These are phyloP conservation scores for Chirona hameri DNA, from an alignment of 2,888 invertebrate species.

Conservation along the genomic window DNA sequence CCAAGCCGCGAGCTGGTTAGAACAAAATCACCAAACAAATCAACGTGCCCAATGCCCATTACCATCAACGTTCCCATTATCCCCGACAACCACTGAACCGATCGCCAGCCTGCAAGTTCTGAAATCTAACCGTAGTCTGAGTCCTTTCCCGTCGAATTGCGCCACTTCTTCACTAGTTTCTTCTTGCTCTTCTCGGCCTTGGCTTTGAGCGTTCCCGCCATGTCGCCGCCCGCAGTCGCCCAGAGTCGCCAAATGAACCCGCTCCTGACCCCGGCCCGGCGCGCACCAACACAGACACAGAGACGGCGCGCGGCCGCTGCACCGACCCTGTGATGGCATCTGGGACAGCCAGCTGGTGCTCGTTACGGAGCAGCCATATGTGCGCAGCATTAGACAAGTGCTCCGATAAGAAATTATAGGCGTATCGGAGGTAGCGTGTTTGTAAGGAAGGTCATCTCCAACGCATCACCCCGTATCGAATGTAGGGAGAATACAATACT, in stretches of 20 bases:
- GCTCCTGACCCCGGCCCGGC: neutral
- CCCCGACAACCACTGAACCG: no score
- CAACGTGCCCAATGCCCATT: no score
- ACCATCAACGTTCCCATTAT: no score
- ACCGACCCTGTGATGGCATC: neutral
- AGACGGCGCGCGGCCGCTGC: neutral
- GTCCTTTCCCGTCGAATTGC: neutral
- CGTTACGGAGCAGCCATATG: neutral
- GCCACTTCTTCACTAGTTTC: neutral
- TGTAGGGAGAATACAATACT: no score
- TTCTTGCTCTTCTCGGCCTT: slow-evolving; percentile 6
- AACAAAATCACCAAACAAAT: no score
- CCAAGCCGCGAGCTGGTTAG: no score
- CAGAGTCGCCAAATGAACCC: neutral
- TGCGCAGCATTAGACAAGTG: neutral
- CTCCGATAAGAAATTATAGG: neutral
- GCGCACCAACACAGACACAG: neutral
- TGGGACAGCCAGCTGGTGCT: neutral
- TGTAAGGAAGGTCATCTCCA: neutral
- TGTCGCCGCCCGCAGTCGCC: neutral
- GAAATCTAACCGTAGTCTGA: neutral
- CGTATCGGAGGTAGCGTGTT: no score
- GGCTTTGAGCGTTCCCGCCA: slow-evolving; percentile 5
- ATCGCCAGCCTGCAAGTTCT: no score
- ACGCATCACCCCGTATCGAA: no score